Evolutionary conservation across 1,140 invertebrate genomes (phyloP), one percentile per base, ranked within the genome.

Genomic region (Drosophila baimaii): DNA sequence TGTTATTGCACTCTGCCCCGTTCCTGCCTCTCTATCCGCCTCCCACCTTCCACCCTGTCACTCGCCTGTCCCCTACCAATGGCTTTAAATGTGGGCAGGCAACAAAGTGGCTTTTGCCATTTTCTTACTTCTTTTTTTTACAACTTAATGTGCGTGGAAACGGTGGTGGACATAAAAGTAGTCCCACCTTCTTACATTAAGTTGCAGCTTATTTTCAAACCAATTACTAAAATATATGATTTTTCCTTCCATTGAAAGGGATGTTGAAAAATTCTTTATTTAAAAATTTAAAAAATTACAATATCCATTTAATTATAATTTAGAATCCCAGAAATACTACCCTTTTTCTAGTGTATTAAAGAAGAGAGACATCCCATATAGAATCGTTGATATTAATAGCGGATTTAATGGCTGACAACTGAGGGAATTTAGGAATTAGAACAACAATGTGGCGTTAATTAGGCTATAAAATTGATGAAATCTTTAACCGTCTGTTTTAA

Each of bases 1-100:
- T 56, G 64, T 66, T 73, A 46, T 62, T 76, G 49, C 64, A 19
- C 41, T 21, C 33, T 19, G 27, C 35, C 21, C 21, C 49, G 41
- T 33, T 41, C 25, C 31, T 13, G n/a, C 25, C 21, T n/a, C 9
- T 46, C 27, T 23, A 19, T 7, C 33, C 49, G 33, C 25, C 33
- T 43, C 37, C 23, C 21, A n/a, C 5, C 8, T 31, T 47, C 51
- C 33, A 39, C 47, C 49, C 8, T 52, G 49, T 52, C 13, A 29
- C 8, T 52, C n/a, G n/a, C n/a, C 29, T 52, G 29, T 52, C 19
- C 29, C 49, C 29, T 52, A 35, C 29, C 19, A 21, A 47, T 12
- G 37, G n/a, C 57, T 62, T 62, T 66, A 43, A 65, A 57, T 66
- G 68, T 78, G 61, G 66, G 58, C 47, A 77, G 49, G 35, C 58